Percentiles rank a stretch among this genome's conserved stretches.
Evolutionary conservation across 2,113 vertebrate genomes (phyloP).

Genomic region (Atlantisia rogersi): DNA sequence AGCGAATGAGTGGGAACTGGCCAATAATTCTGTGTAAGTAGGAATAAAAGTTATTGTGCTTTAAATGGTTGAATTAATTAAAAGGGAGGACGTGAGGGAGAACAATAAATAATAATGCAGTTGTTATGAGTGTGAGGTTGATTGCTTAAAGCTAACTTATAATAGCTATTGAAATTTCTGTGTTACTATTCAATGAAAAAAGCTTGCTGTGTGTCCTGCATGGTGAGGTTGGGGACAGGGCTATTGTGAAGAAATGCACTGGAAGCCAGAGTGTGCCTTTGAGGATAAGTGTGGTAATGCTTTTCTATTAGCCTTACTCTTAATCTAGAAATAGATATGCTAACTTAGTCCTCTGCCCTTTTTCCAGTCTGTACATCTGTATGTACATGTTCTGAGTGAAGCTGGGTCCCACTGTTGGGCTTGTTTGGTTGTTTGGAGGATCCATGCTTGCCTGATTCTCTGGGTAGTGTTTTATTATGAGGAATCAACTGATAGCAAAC

Average conservation of each 20-base stretch:
- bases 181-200: neutral
- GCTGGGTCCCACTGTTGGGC: neutral
- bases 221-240: neutral
- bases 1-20: neutral
- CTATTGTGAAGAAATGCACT: neutral
- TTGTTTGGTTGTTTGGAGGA: neutral
- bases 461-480: neutral
- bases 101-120: neutral
- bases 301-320: too few relatives aligned
- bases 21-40: neutral
- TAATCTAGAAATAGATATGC: too few relatives aligned
- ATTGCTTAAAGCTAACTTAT: neutral
- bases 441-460: neutral
- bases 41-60: neutral
- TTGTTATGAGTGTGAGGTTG: neutral
- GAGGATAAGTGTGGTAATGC: neutral
- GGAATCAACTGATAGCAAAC: neutral
- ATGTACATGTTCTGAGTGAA: neutral
- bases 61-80: neutral
- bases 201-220: neutral
- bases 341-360: neutral
- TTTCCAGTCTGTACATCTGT: neutral
- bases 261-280: neutral
- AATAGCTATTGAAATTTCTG: fast-evolving
- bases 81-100: neutral